Base-by-base conservation (phyloP, 2,888 invertebrate species). In the Apamea epomidion region DNA sequence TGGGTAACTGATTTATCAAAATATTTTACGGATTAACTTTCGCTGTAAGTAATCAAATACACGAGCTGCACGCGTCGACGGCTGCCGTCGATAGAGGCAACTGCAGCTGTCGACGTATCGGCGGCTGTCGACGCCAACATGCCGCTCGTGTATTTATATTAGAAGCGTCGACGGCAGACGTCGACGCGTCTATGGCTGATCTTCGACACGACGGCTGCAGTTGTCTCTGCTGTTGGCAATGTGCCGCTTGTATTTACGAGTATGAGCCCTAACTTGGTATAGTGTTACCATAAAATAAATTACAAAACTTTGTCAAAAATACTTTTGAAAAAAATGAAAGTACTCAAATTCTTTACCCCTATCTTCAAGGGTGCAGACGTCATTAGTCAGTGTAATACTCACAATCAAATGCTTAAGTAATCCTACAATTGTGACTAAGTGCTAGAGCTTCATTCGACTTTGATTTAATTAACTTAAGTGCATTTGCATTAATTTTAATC, bases 401-500 rank as follows among this genome's bases (percentile, higher is more conserved):
- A 88, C 74, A 83, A 86, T 88, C 83, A 86, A 89, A 84, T 78
- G 68, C 76, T 77, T 86, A 84, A 87, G 76, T 85, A 82, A 87
- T 84, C 87, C 75, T 81, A 79, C 87, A 86, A 78, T 88, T 80
- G 87, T 88, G 86, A 90, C 86, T 88, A 86, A 89, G 83, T 86
- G 88, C 87, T 86, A 83, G 85, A 87, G 82, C 78, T 87, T 86
- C 81, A 78, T 87, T 90, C 84, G 82, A 86, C 90, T 88, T 89
- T 84, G 87, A 91, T 90, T 91, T 90, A 91, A 93, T 93, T 92
- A 91, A 88, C 88, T 87, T 89, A 91, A 91, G 91, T 93, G 91
- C 92, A 92, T 91, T 91, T 90, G 87, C 90, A 91, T 91, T 91
- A 89, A 89, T 91, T 89, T 91, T 88, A 90, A 91, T 91, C 90